Evolutionary conservation across 1,140 invertebrate species (phyloP), one percentile per base, ranked within the genome.

Genomic region (Druon quercuslanigerum): DNA sequence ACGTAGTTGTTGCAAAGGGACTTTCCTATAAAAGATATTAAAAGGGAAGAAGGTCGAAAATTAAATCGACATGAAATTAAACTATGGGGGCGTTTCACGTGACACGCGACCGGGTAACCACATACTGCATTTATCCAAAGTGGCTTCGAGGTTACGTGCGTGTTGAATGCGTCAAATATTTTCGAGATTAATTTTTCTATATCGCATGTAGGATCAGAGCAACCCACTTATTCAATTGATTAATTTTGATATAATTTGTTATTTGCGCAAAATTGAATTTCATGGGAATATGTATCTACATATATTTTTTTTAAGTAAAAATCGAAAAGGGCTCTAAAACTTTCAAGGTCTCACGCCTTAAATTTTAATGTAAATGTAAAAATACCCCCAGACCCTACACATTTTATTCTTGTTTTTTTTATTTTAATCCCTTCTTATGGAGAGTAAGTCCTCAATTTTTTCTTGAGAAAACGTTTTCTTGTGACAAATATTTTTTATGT

Each of bases 141-240:
- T 85, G 83, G 78, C 81, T 80, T 81, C 75, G 60, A 75, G 72
- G 82, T 79, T 86, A 84, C 87, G 79, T 86, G 86, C 85, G 86
- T 84, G 83, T 80, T 85, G 80, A 79, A 74, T 83, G 78, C 81
- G 33, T 51, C 80, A 76, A 80, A 82, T 87, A 87, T 89, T 88
- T 86, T 88, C 85, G 72, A 86, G 84, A 89, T 89, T 90, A 90
- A 89, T 90, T 89, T 87, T 87, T 87, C 83, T 72, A 72, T 87
- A 82, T 87, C 85, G 82, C 81, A 70, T 78, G 78, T 60, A 76
- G 73, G 78, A 85, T 84, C 81, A 76, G 74, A 72, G 60, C 33
- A 17, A 20, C 57, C 74, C 80, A 57, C 46, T 19, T 75, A 79
- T 79, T 72, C 75, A 8, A 17, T 19, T 52, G 52, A 9, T 17